Evolutionary conservation across 1,140 invertebrate species (phyloP).

Genomic region (Magallana ariakensis): DNA sequence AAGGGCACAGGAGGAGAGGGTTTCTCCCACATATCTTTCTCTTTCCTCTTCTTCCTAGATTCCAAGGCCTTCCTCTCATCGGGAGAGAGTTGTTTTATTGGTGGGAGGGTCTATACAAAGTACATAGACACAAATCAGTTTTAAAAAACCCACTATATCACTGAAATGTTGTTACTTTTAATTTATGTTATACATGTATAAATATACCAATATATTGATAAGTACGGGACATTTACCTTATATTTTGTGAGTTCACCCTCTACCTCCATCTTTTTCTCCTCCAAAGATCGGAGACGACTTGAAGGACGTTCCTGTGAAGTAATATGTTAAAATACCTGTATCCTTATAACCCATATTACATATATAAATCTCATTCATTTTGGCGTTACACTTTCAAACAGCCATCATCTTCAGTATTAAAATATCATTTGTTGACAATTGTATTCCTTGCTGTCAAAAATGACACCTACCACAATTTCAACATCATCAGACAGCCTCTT

Average conservation of each 20-base stretch:
- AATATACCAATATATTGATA: not conserved
- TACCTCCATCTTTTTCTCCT: slow-evolving; percentile 50
- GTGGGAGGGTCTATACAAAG: slow-evolving; percentile 73
- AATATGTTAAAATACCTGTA: not conserved
- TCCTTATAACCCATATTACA: too few relatives aligned
- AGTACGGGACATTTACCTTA: slow-evolving; percentile 55
- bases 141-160: not conserved
- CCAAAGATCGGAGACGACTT: slow-evolving; percentile 53
- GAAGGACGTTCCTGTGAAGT: slow-evolving; percentile 54
- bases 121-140: not conserved
- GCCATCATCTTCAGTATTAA: too few relatives aligned
- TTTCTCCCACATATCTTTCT: slow-evolving; percentile 73
- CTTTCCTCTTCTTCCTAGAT: slow-evolving; percentile 61
- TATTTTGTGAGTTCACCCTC: slow-evolving; percentile 69
- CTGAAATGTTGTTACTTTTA: not conserved
- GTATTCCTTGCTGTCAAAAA: too few relatives aligned
- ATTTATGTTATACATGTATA: too few relatives aligned
- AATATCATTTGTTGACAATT: too few relatives aligned
- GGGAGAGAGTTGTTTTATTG: slow-evolving; percentile 73
- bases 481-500: slow-evolving; percentile 62
- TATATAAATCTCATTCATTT: too few relatives aligned
- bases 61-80: slow-evolving; percentile 68
- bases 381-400: too few relatives aligned
- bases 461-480: slow-evolving; percentile 63
- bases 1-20: slow-evolving; percentile 75